Conservation (phyloP, 2,888 invertebrate genomes). For the Drosophila limbata region DNA sequence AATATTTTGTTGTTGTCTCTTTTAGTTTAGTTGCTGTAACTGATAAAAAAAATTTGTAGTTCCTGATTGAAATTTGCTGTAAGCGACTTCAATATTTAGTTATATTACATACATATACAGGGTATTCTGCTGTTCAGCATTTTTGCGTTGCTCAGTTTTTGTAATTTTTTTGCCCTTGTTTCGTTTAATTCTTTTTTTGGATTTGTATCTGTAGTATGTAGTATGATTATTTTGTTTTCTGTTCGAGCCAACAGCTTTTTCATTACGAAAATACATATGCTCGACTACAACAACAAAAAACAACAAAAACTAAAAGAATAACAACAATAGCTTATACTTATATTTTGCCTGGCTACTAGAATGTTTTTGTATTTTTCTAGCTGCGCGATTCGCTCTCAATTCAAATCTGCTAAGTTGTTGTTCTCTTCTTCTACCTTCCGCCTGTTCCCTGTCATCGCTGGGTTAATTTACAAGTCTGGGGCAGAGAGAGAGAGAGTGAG, state of each 20-base stretch:
- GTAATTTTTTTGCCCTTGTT: slow-evolving; percentile 45
- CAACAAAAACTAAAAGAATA: slow-evolving; percentile 19
- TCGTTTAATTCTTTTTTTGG: slow-evolving; percentile 37
- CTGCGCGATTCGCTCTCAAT: slow-evolving; percentile 60
- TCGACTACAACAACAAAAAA: slow-evolving; percentile 46
- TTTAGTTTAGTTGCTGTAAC: too few species aligned
- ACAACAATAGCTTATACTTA: slow-evolving; percentile 51
- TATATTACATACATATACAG: slow-evolving; percentile 7
- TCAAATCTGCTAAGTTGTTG: slow-evolving; percentile 37
- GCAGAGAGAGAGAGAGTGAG: slow-evolving; percentile 59
- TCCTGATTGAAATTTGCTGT: too few species aligned
- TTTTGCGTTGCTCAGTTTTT: not conserved
- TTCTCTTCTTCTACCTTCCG: slow-evolving; percentile 17
- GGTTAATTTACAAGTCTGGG: slow-evolving; percentile 71
- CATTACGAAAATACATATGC: slow-evolving; percentile 65
- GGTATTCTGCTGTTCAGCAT: slow-evolving; percentile 1
- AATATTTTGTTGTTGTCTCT: not conserved
- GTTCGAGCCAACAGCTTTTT: slow-evolving; percentile 56
- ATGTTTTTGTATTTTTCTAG: slow-evolving; percentile 65
- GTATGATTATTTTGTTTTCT: slow-evolving; percentile 66
- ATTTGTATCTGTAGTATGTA: slow-evolving; percentile 52
- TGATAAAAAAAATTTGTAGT: too few species aligned
- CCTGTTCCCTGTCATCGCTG: slow-evolving; percentile 50
- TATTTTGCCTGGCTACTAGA: slow-evolving; percentile 37
- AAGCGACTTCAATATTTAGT: not conserved